Base-by-base conservation (phyloP, 2,113 vertebrate species). In the Coturnix japonica region DNA sequence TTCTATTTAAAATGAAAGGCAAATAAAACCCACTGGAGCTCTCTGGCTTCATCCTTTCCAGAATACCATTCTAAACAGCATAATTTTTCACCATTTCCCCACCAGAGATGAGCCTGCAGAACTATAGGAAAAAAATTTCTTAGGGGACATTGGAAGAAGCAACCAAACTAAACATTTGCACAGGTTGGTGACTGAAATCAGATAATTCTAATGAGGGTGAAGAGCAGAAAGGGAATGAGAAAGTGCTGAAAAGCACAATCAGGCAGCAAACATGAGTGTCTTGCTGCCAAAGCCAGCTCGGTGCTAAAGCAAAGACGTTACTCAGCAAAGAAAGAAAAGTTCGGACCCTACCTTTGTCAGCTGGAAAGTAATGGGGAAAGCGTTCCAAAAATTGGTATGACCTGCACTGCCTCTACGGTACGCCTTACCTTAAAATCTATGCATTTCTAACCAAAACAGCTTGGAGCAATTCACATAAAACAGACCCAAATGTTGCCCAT, bases 381-480 rank as follows among this genome's bases (percentile, higher is more conserved):
- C 92, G 97, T 95, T 96, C 96, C 97, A 96, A 95, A 92, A 95
- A 94, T 92, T 93, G 93, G 93, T 96, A 64, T 95, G 97, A 97
- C 97, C 96, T 95, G 94, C 81, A 63, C 94, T 95, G 96, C 81
- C 93, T 96, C 81, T 73, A 57, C 51, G 63, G 94, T 66, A 83
- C 81, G 90, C 90, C 95, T 98, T 98, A 97, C 98, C 97, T 98
- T 97, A 97, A 97, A 97, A 97, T 97, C 97, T 97, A 96, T 96
- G 97, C 96, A 95, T 98, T 98, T 97, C 95, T 97, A 98, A 97
- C 92, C 95, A 97, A 97, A 98, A 97, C 98, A 98, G 97, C 98
- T 98, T 98, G 98, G 98, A 98, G 98, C 97, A 98, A 98, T 98
- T 98, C 97, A 97, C 96, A 96, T 97, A 97, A 97, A 98, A 97